phyloP scores from a whole-genome alignment of 2,113 vertebrate species.

The Macaca fascicularis region DNA sequence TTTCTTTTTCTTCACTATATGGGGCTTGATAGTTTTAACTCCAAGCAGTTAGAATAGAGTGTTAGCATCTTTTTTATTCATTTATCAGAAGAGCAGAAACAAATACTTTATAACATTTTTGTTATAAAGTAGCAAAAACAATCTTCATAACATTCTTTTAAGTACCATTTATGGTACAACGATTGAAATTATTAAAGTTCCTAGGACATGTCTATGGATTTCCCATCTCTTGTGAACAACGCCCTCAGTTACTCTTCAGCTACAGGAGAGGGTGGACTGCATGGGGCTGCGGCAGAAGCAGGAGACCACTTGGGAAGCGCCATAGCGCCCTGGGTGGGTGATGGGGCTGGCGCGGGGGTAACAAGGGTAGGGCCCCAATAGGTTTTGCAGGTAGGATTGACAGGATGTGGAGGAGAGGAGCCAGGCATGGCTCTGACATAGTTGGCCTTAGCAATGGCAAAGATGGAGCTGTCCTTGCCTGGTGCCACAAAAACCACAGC shows the following conservation, averaged over 20 bases:
- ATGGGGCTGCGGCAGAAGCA: not conserved
- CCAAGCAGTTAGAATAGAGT: not conserved
- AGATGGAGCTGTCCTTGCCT: not conserved
- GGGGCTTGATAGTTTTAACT: not conserved
- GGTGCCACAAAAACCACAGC: not conserved
- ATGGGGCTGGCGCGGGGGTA: not conserved
- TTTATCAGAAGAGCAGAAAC: not conserved
- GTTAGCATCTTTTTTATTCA: not conserved
- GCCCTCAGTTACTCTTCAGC: not conserved
- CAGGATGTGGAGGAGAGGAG: not conserved
- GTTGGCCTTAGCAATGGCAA: not conserved
- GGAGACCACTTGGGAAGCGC: no score
- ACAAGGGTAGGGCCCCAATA: not conserved
- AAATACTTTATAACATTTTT: not conserved
- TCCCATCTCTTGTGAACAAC: not conserved
- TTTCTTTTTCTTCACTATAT: not conserved
- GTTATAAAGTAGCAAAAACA: not conserved
- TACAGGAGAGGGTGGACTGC: no score
- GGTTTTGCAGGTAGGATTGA: not conserved
- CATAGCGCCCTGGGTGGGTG: not conserved
- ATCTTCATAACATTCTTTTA: not conserved
- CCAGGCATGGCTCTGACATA: fast-evolving
- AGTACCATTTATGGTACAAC: not conserved
- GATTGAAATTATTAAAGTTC: not conserved
- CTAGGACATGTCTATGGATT: not conserved